These are phyloP conservation scores for Carassius gibelio DNA, from an alignment of 2,113 vertebrate species.

Conservation along the genomic window DNA sequence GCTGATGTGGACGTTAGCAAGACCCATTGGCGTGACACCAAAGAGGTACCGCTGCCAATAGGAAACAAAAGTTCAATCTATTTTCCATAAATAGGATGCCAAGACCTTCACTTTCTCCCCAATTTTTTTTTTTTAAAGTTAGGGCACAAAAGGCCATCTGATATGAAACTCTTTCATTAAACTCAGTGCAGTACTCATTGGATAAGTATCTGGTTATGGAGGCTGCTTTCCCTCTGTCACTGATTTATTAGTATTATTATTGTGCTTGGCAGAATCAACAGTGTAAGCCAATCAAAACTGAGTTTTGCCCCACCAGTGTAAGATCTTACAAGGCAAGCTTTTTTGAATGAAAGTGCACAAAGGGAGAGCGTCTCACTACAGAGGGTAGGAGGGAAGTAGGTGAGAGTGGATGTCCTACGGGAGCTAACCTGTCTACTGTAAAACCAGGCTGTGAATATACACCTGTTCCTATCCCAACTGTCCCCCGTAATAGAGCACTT, in stretches of 20 bases:
- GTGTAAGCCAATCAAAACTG: neutral
- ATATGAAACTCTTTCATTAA: conserved; percentile 13
- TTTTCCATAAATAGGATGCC: conserved; percentile 49
- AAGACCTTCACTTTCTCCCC: conserved; percentile 31
- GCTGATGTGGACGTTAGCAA: conserved; percentile 49
- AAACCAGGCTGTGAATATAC: conserved; percentile 29
- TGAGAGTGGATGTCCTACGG: conserved; percentile 39
- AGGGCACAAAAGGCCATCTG: conserved; percentile 14
- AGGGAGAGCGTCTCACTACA: conserved; percentile 39
- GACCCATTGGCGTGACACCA: conserved; percentile 51
- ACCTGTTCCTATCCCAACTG: conserved; percentile 42
- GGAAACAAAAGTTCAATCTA: conserved; percentile 48
- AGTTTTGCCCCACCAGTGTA: neutral
- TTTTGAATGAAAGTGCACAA: conserved; percentile 34
- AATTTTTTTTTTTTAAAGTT: conserved; percentile 12
- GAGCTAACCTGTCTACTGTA: conserved; percentile 38
- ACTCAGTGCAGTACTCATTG: conserved; percentile 55
- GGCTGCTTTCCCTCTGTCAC: conserved; percentile 36
- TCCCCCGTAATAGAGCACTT: conserved; percentile 44
- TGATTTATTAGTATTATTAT: neutral
- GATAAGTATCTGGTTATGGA: conserved; percentile 24
- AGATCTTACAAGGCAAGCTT: neutral
- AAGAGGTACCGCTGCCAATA: conserved; percentile 51
- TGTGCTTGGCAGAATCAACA: neutral
- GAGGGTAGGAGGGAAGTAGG: conserved; percentile 43